Conservation (phyloP, 1,140 invertebrate genomes). For the Centruroides vittatus region DNA sequence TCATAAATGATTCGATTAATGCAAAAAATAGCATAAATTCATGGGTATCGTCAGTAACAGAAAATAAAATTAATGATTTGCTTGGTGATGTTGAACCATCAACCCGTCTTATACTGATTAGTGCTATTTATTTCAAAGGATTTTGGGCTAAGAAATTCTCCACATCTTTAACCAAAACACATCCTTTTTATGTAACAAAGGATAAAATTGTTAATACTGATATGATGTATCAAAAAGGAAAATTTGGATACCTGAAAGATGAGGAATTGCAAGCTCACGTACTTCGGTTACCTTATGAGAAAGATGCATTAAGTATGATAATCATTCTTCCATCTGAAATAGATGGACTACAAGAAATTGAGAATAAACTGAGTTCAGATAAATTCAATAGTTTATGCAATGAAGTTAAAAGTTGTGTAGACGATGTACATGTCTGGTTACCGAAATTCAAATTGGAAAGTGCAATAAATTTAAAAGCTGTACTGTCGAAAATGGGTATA, state of each 20-base stretch:
- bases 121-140: too few relatives aligned
- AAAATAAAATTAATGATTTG: too few relatives aligned
- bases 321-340: constrained; percentile 22
- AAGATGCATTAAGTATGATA: constrained; percentile 18
- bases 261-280: too few relatives aligned
- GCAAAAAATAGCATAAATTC: too few relatives aligned
- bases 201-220: too few relatives aligned
- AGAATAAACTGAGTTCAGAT: constrained; percentile 15
- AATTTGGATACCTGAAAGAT: too few relatives aligned
- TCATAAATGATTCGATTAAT: too few relatives aligned
- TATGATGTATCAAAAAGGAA: too few relatives aligned
- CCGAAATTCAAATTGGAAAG: constrained; percentile 25
- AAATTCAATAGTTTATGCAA: constrained; percentile 6
- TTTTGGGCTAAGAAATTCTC: too few relatives aligned
- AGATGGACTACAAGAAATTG: constrained; percentile 19
- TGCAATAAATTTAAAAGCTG: constrained; percentile 16
- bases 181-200: background rate
- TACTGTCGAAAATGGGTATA: constrained; percentile 41
- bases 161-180: too few relatives aligned
- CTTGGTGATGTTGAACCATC: too few relatives aligned
- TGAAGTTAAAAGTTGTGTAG: background rate
- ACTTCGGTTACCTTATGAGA: background rate
- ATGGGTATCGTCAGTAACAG: too few relatives aligned
- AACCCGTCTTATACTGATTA: background rate
- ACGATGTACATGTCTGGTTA: constrained; percentile 21